Percentiles rank a stretch among this genome's conserved stretches.
Conservation (phyloP, 35 echinoderm and acorn worm genomes). For the Lytechinus variegatus region DNA sequence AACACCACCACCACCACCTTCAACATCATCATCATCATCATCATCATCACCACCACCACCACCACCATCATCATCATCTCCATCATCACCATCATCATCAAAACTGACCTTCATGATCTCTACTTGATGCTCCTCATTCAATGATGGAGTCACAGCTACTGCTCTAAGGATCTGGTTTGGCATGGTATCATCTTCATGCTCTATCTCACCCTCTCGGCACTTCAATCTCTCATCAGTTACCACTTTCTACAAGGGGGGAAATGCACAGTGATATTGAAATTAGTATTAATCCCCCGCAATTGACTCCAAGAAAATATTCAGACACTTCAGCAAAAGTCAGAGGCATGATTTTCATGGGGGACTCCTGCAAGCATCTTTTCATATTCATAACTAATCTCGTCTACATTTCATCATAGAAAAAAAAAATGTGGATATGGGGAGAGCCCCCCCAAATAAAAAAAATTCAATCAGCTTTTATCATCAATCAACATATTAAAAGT, state of each 20-base stretch:
- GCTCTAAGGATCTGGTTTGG: constrained; percentile 77
- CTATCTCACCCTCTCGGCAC: constrained; percentile 66
- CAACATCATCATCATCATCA: not conserved
- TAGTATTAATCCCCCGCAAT: no score
- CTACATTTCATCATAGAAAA: no score
- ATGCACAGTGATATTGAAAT: not conserved
- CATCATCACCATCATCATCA: not conserved
- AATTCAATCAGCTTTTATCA: no score
- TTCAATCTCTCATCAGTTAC: constrained; percentile 74
- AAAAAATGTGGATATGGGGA: no score
- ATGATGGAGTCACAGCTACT: constrained; percentile 64
- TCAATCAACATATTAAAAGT: no score
- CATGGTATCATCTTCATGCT: constrained; percentile 82
- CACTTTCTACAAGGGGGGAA: constrained; percentile 68
- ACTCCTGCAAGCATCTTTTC: no score
- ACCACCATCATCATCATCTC: not conserved
- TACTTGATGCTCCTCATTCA: constrained; percentile 86
- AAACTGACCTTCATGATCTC: constrained; percentile 86
- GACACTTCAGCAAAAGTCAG: no score
- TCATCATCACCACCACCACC: not conserved
- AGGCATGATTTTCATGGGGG: no score
- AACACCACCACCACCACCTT: not conserved
- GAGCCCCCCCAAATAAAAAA: no score
- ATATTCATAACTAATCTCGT: no score
- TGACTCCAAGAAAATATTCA: no score